Base-by-base conservation (phyloP, 2,113 vertebrate species). In the Recurvirostra avosetta region DNA sequence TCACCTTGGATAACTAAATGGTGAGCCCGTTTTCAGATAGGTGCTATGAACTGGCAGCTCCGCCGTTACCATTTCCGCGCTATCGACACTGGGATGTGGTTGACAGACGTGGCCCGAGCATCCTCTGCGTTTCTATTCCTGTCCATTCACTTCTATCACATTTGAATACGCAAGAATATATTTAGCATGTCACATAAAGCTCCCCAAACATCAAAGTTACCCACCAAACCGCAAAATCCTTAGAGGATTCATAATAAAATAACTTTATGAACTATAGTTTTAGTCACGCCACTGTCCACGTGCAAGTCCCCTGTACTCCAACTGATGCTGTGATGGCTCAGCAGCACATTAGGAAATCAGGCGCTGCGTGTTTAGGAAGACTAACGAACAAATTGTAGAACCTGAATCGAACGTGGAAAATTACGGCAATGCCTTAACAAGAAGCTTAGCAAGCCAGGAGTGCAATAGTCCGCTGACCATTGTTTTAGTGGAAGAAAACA, bases 11-110 rank as follows among this genome's bases (percentile, higher is more conserved):
- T 16, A 53, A 16, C 45, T 71, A 32, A 58, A 26, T 0, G 0
- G 53, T 18, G 29, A 87, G 62, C 45, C 70, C 45, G 9, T 6
- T 20, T 59, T 52, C 55, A 83, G 23, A 17, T 1, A 30, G 36
- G 21, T 27, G 71, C 11, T 34, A 82, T 6, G 41, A 56, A 2
- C 43, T 4, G 27, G 41, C 11, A 81, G 79, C 52, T 87, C 53
- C 1, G 1, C 15, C 30, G n/a, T 12, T 32, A 20, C 2, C 3
- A 50, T 25, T 27, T 32, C 62, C 63, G 40, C 0, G 1, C 52
- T 30, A 5, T 3, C 6, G 9, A 13, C 20, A 26, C 36, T 19
- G 25, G 66, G 41, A 86, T 36, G 36, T 2, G 67, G 52, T 20
- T 43, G 21, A 53, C 41, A 80, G 49, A 29, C 0, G 0, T 1